phyloP scores from a whole-genome alignment of 2,113 vertebrate species.

The Pandion haliaetus region DNA sequence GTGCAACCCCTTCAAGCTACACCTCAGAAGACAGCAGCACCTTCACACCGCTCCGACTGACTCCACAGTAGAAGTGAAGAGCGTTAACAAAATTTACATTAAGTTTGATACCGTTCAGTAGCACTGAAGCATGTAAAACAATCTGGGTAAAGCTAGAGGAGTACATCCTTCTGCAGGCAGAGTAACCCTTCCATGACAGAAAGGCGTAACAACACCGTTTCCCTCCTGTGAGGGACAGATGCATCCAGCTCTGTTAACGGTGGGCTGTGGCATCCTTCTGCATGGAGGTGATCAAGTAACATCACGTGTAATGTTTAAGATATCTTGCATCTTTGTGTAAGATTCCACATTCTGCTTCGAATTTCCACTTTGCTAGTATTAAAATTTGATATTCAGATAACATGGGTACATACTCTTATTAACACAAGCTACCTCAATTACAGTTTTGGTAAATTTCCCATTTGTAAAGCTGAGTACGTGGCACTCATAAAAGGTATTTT shows the following conservation, averaged over 20 bases:
- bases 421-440: neutral
- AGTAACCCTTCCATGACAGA: neutral
- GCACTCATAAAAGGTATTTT: neutral
- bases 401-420: neutral
- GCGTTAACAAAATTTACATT: neutral
- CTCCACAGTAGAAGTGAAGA: fast-evolving
- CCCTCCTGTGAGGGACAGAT: neutral
- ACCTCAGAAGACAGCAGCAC: neutral
- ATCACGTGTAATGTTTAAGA: fast-evolving
- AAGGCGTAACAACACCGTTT: neutral
- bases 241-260: neutral
- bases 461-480: neutral
- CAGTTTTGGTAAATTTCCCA: neutral
- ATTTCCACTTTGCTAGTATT: neutral
- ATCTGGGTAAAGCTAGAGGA: neutral
- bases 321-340: neutral
- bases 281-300: neutral
- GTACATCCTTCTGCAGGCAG: neutral
- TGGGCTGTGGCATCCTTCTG: fast-evolving
- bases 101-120: neutral
- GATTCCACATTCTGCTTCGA: neutral
- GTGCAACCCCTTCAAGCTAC: neutral
- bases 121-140: neutral
- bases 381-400: neutral
- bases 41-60: fast-evolving